Evolutionary conservation across 2,113 vertebrate species (phyloP), one percentile per base, ranked within the genome.

Genomic region (Nibea coibor): DNA sequence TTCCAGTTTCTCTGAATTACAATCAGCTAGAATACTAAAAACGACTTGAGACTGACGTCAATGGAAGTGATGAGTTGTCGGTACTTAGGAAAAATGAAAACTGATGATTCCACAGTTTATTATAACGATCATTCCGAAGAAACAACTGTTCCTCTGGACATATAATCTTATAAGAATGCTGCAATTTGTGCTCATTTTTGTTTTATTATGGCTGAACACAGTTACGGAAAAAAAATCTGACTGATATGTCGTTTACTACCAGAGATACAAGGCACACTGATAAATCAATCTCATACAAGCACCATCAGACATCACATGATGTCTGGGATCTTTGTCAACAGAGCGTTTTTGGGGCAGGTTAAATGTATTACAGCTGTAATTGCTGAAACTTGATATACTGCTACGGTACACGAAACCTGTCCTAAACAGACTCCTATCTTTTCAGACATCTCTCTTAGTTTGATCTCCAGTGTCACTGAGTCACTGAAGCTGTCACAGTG

Each of bases 281-380:
- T 48, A 57, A 80, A 72, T 86, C 31, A 10, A 72, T 28, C 51
- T 61, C 69, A 72, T 54, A 65, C 72, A 45, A 14, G 20, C 24
- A 48, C 47, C 45, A 59, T 78, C 62, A 88, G 24, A 56, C 61
- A 79, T 77, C 79, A 89, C 81, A 64, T 85, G 81, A 69, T 64
- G 47, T 54, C 54, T 72, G 59, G 42, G 61, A 65, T 61, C 48
- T 50, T 62, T 74, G 61, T 71, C 70, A n/a, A 15, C 31, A 22
- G 12, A 61, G 19, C 45, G 6, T 35, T 80, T 39, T 12, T 79
- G 24, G 20, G 20, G 43, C 31, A 5, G 31, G 20, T n/a, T 72
- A 62, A 73, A 10, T 35, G 22, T 57, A 65, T 75, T 58, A 73
- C 24, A 53, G 56, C 56, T 66, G 42, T n/a, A 54, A 42, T n/a